phyloP scores from a whole-genome alignment of 2,888 invertebrate genomes.

The Drymonia ruficornis region DNA sequence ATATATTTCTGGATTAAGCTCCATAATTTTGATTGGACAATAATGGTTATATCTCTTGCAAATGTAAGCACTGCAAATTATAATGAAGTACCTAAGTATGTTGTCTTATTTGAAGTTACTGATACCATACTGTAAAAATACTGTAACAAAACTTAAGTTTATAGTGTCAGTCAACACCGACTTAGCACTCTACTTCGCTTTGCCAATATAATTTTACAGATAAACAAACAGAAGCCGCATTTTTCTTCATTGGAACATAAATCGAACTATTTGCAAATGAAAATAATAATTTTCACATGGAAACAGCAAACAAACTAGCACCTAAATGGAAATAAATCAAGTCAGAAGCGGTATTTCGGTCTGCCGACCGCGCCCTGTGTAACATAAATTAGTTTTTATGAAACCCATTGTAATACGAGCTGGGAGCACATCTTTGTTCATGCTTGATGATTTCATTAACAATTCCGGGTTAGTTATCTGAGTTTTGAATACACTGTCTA shows the following conservation, averaged over 20 bases:
- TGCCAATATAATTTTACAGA: not conserved
- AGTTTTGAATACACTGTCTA: not conserved
- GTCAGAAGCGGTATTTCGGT: conserved; percentile 43
- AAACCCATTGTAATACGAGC: conserved; percentile 17
- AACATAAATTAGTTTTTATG: conserved; percentile 42
- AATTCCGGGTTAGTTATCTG: not conserved
- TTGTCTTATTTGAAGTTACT: no score
- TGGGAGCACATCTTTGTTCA: conserved; percentile 16
- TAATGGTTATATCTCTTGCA: not conserved
- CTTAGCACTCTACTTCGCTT: no score
- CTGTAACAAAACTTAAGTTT: no score
- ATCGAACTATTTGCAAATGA: not conserved
- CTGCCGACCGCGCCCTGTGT: conserved; percentile 32
- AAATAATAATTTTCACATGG: conserved; percentile 30
- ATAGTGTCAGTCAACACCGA: no score
- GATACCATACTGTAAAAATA: no score
- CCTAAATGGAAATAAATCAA: conserved; percentile 42
- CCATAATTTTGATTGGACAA: not conserved
- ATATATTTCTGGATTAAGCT: conserved; percentile 4
- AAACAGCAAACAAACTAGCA: conserved; percentile 15
- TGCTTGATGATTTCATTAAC: conserved; percentile 17
- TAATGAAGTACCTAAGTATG: no score
- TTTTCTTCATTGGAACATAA: not conserved
- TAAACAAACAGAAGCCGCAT: not conserved
- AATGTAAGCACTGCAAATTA: no score